phyloP scores from a whole-genome alignment of 2,113 vertebrate species.

The Zosterops japonicus region DNA sequence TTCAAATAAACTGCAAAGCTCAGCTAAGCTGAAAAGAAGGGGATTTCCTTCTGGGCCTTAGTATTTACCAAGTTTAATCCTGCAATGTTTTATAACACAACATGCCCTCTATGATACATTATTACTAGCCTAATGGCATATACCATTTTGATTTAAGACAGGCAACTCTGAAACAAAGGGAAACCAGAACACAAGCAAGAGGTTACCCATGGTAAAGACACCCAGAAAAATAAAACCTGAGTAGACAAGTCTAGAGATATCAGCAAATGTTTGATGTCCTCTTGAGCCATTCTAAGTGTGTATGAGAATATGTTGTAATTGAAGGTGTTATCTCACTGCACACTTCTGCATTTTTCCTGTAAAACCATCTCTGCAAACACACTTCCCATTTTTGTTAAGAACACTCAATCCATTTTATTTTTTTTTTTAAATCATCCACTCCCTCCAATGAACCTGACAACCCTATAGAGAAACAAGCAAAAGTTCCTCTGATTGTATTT shows the following conservation, averaged over 20 bases:
- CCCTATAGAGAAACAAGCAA: constrained; percentile 82
- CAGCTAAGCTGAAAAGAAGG: constrained; percentile 76
- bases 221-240: constrained; percentile 39
- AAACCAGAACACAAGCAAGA: constrained; percentile 71
- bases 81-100: constrained; percentile 23
- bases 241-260: constrained; percentile 18
- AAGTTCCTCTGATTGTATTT: constrained; percentile 84
- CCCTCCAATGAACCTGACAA: constrained; percentile 67
- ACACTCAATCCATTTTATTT: constrained; percentile 75
- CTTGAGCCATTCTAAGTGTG: constrained; percentile 82
- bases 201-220: constrained; percentile 48
- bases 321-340: constrained; percentile 85
- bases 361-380: constrained; percentile 84
- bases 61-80: constrained; percentile 56
- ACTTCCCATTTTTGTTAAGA: constrained; percentile 85
- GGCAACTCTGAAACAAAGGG: constrained; percentile 67
- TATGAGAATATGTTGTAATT: constrained; percentile 86
- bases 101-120: neutral
- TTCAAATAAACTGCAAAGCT: constrained; percentile 85
- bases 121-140: constrained; percentile 56
- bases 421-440: neutral
- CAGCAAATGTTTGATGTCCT: neutral
- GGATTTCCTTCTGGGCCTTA: constrained; percentile 53
- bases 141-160: constrained; percentile 66
- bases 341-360: constrained; percentile 79